phyloP scores from a whole-genome alignment of 2,113 vertebrate species.

The Ptilorrhoa leucosticta region DNA sequence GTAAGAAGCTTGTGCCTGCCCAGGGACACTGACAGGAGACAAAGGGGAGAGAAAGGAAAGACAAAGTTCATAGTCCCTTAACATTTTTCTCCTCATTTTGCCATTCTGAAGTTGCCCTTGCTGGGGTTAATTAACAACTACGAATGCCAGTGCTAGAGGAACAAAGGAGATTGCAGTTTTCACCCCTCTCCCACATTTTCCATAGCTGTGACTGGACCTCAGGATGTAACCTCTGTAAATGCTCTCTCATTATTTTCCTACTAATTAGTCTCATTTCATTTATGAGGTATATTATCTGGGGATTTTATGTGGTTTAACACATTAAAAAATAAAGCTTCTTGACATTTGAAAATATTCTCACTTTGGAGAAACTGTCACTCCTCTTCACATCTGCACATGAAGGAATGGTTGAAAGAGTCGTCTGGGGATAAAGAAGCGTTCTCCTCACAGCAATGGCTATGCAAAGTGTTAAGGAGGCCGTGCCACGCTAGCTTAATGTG shows the following conservation, averaged over 20 bases:
- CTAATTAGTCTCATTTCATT: constrained; percentile 27
- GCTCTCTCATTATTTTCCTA: constrained; percentile 8
- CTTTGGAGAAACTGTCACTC: constrained; percentile 1
- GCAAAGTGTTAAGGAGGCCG: not conserved
- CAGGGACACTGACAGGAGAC: not conserved
- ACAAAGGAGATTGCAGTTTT: not conserved
- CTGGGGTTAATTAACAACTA: not conserved
- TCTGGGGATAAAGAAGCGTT: not conserved
- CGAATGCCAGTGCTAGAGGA: not conserved
- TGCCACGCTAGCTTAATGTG: not conserved
- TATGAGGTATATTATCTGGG: not conserved
- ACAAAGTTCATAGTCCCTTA: not conserved
- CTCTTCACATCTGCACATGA: not conserved
- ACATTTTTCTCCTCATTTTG: not conserved
- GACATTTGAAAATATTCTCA: constrained; percentile 25
- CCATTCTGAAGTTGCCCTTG: not conserved
- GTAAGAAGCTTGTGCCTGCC: not conserved
- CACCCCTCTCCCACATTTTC: not conserved
- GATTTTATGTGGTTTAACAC: not conserved
- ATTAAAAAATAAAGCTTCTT: constrained; percentile 20
- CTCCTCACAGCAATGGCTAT: not conserved
- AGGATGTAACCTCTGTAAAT: constrained; percentile 1
- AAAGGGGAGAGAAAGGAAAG: not conserved
- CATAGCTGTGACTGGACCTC: not conserved
- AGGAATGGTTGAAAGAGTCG: not conserved